phyloP scores from a whole-genome alignment of 2,888 invertebrate species.

The Melieria picta region DNA sequence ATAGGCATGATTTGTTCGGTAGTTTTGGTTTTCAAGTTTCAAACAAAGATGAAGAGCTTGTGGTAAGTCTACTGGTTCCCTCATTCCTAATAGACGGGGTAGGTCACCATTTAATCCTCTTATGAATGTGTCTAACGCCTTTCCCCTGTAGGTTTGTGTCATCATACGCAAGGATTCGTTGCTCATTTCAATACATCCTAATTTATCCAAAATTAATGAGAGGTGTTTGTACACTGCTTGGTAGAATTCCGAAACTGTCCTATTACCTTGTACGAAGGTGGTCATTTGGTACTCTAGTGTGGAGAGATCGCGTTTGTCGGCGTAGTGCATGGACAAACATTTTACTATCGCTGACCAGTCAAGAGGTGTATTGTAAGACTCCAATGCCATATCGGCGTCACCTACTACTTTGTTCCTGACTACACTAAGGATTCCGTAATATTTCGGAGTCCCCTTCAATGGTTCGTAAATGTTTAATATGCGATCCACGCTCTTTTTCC shows the following conservation, averaged over 20 bases:
- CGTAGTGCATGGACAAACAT: too few species aligned
- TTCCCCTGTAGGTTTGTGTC: conserved; percentile 37
- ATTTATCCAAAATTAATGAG: conserved; percentile 45
- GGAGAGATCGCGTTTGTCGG: too few species aligned
- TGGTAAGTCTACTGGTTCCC: too few species aligned
- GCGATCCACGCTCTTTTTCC: conserved; percentile 10
- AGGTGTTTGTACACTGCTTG: conserved; percentile 41
- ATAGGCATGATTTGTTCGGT: too few species aligned
- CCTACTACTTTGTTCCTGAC: neutral
- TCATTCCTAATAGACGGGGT: too few species aligned
- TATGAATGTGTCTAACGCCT: conserved; percentile 13
- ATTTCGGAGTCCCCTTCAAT: conserved; percentile 3
- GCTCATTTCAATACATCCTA: conserved; percentile 37
- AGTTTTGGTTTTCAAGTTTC: too few species aligned
- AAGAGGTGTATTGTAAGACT: too few species aligned
- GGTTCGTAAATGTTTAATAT: conserved; percentile 1
- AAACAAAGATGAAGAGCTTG: too few species aligned
- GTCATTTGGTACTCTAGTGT: conserved; percentile 36
- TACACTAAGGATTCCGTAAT: conserved; percentile 2
- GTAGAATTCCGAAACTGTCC: conserved; percentile 42
- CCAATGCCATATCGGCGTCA: too few species aligned
- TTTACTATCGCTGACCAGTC: too few species aligned
- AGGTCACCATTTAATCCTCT: too few species aligned
- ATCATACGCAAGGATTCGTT: conserved; percentile 35
- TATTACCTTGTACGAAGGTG: conserved; percentile 31